Percentiles rank a stretch among this genome's conserved stretches.
These are phyloP conservation scores for Drosophila prostipennis DNA, from an alignment of 2,888 invertebrate genomes.

Conservation along the genomic window DNA sequence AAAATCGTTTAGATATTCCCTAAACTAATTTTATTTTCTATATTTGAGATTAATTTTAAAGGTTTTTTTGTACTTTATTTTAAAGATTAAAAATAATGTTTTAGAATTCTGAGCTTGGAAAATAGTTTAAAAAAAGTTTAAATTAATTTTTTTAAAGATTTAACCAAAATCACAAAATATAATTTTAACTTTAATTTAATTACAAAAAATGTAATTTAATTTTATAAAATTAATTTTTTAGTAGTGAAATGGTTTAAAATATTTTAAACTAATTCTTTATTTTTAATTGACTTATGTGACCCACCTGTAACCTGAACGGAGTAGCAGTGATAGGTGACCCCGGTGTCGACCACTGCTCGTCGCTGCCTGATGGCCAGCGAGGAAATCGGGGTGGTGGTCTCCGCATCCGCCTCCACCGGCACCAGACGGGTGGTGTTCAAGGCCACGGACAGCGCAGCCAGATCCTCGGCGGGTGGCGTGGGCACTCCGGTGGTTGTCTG, in stretches of 20 bases:
- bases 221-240: too few relatives aligned
- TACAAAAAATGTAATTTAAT: too few relatives aligned
- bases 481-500: constrained; percentile 63
- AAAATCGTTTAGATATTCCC: too few relatives aligned
- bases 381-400: constrained; percentile 20
- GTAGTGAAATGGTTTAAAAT: too few relatives aligned
- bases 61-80: background rate
- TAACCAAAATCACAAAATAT: too few relatives aligned
- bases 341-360: constrained; percentile 43
- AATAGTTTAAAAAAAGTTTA: too few relatives aligned
- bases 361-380: constrained; percentile 63
- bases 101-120: too few relatives aligned
- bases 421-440: constrained; percentile 39
- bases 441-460: constrained; percentile 17
- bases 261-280: too few relatives aligned
- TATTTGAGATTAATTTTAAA: too few relatives aligned
- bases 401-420: constrained; percentile 2
- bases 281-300: constrained; percentile 15
- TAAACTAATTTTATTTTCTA: too few relatives aligned
- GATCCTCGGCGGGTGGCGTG: constrained; percentile 65
- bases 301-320: constrained; percentile 68
- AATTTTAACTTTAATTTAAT: too few relatives aligned
- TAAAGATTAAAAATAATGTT: background rate
- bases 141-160: too few relatives aligned
- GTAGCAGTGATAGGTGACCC: constrained; percentile 77